Conservation (phyloP, 2,888 invertebrate species). For the Eristalis tenax region DNA sequence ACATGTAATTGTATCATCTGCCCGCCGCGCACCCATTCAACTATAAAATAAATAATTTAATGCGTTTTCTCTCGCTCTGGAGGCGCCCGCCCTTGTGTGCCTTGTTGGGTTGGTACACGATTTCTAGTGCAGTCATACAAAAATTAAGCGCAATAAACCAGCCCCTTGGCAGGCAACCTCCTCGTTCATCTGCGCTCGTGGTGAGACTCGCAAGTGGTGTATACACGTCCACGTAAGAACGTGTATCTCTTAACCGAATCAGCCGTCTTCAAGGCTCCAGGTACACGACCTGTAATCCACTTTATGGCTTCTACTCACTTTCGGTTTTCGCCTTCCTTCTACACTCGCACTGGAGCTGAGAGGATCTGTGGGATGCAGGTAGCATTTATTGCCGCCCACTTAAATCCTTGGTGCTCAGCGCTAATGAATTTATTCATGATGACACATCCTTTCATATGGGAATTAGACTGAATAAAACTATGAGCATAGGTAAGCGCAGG, state of each 20-base stretch:
- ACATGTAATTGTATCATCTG: slow-evolving; percentile 53
- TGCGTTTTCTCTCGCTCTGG: background rate
- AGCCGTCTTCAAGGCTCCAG: slow-evolving; percentile 59
- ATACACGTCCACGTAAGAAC: slow-evolving; percentile 34
- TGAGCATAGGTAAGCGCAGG: slow-evolving; percentile 8
- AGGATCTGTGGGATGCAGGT: slow-evolving; percentile 42
- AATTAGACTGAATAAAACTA: slow-evolving; percentile 62
- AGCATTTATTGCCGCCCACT: slow-evolving; percentile 68
- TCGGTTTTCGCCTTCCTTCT: slow-evolving; percentile 29
- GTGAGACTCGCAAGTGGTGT: slow-evolving; percentile 4
- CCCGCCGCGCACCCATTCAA: slow-evolving; percentile 16
- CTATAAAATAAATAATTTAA: slow-evolving; percentile 55
- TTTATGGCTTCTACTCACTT: slow-evolving; percentile 65
- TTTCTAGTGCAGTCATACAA: slow-evolving; percentile 44
- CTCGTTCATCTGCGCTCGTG: background rate
- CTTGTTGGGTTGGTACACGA: slow-evolving; percentile 9
- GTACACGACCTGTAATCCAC: slow-evolving; percentile 71
- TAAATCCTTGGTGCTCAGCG: slow-evolving; percentile 65
- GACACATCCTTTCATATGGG: slow-evolving; percentile 66
- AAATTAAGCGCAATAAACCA: slow-evolving; percentile 44
- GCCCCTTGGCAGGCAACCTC: background rate
- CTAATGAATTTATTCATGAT: slow-evolving; percentile 72
- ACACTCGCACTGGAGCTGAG: background rate
- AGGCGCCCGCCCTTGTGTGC: slow-evolving; percentile 1
- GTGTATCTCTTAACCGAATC: slow-evolving; percentile 26